Evolutionary conservation across 1,140 invertebrate species (phyloP), one percentile per base, ranked within the genome.

Genomic region (Pseudobourletiella spinata): DNA sequence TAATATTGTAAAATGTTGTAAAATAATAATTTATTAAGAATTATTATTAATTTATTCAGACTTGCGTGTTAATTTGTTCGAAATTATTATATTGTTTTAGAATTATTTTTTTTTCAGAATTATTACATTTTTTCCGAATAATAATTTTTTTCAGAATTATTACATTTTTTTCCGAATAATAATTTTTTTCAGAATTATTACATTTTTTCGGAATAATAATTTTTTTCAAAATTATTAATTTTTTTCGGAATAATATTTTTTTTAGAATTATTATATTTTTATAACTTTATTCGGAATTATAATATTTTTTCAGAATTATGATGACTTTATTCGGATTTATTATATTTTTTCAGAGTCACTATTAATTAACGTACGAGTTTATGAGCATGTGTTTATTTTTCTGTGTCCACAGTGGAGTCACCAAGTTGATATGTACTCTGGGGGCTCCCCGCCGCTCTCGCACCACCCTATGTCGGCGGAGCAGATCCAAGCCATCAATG

Each of bases 381-480:
- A 39, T 39, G 32, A n/a, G 8, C 32, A 39, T 39, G n/a, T n/a
- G n/a, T n/a, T n/a, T n/a, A n/a, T n/a, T n/a, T n/a, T n/a, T n/a
- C n/a, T n/a, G n/a, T n/a, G n/a, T 20, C 46, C 46, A 48, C 20
- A 55, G 52, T 55, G 32, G 29, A 39, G 29, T 39, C 52, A 55
- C 18, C 52, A 28, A 6, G 32, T 29, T 3, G 48, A 51, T 6
- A 55, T 39, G 6, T 55, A 55, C 22, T 28, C 11, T 11, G 22
- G 52, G 18, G 52, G 6, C 11, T 55, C 52, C 18, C 52, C 52
- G 11, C 52, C 48, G 3, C 3, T 4, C 2, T 2, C 14, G 15
- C 2, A 25, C n/a, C 22, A 26, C 14, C 22, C 11, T 26, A 26
- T 51, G n/a, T 51, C 48, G 15, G 8, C 28, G 14, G 48, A 51